Base-by-base conservation (phyloP, 2,888 invertebrate genomes). In the Zaprionus obscuricornis region DNA sequence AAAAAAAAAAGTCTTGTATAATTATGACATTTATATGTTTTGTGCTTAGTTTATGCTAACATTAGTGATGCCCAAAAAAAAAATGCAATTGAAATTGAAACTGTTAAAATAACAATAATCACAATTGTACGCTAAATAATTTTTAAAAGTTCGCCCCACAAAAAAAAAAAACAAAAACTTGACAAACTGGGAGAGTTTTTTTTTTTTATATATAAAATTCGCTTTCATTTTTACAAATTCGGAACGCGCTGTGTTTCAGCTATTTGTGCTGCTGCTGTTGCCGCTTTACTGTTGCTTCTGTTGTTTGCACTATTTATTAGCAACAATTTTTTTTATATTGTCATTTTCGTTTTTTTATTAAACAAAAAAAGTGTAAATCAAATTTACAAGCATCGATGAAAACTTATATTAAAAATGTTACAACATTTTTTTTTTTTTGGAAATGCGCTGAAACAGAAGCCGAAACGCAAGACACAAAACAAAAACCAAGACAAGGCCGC, bases 231-330 rank as follows among this genome's bases (percentile, higher is more conserved):
- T 37, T 20, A 50, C 62, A 40, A 63, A 52, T 34, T 64, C 39
- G 40, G 11, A 20, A 24, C 16, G n/a, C 13, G 33, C 22, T n/a
- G n/a, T n/a, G n/a, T n/a, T n/a, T n/a, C n/a, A n/a, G n/a, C n/a
- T n/a, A n/a, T n/a, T n/a, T n/a, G n/a, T n/a, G n/a, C n/a, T n/a
- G 26, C 49, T 39, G 36, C 40, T 51, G 34, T 52, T 47, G 34
- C 47, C 72, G 74, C 78, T 78, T 78, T 78, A 85, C 67, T 85
- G 82, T 78, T 78, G 58, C 50, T 20, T 51, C 54, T 54, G 52
- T 36, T 81, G 50, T 74, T 77, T 81, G 67, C 39, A 17, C 57
- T 52, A 36, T 31, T 46, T 34, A 82, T 78, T 82, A 82, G 40
- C 82, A 64, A 52, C 66, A 76, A 66, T 56, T 69, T 66, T 13